Evolutionary conservation across 2,113 vertebrate species (phyloP).

Genomic region (Limanda limanda): DNA sequence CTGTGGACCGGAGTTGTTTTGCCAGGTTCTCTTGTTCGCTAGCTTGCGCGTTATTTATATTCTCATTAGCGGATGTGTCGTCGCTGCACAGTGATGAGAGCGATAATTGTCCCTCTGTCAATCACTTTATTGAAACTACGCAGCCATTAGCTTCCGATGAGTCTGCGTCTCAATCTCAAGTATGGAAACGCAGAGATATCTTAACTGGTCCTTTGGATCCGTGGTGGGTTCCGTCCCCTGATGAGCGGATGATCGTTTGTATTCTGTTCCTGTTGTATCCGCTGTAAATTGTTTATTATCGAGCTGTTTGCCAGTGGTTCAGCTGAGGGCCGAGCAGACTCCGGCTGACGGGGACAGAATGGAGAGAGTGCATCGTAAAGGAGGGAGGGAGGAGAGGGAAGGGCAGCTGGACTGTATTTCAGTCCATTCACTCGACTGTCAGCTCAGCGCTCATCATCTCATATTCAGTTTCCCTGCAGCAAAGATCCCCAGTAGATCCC

Average conservation of each 20-base stretch:
- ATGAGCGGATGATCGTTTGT: background rate
- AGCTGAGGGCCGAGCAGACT: constrained; percentile 13
- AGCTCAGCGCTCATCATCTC: constrained; percentile 48
- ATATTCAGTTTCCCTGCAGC: constrained; percentile 34
- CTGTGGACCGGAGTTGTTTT: constrained; percentile 47
- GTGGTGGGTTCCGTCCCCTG: no score
- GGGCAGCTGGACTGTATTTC: constrained; percentile 42
- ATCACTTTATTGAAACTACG: constrained; percentile 5
- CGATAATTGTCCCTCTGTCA: constrained; percentile 19
- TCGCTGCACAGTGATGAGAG: constrained; percentile 5
- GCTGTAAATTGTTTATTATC: constrained; percentile 28
- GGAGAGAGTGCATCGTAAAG: constrained; percentile 25
- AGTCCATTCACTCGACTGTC: constrained; percentile 50
- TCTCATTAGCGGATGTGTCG: constrained; percentile 33
- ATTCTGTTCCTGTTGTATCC: constrained; percentile 8
- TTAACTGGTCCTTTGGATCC: no score
- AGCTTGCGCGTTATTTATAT: constrained; percentile 42
- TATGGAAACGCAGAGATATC: no score
- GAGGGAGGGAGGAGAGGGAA: background rate
- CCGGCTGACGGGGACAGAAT: constrained; percentile 27
- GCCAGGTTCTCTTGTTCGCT: constrained; percentile 50
- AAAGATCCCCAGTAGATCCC: background rate
- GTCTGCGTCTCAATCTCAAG: background rate
- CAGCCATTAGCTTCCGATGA: background rate
- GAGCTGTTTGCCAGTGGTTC: constrained; percentile 25